Percentiles rank a stretch among this genome's conserved stretches.
Conservation (phyloP, 92 coral and sea anemone species). For the Epizoanthus ramosus region DNA sequence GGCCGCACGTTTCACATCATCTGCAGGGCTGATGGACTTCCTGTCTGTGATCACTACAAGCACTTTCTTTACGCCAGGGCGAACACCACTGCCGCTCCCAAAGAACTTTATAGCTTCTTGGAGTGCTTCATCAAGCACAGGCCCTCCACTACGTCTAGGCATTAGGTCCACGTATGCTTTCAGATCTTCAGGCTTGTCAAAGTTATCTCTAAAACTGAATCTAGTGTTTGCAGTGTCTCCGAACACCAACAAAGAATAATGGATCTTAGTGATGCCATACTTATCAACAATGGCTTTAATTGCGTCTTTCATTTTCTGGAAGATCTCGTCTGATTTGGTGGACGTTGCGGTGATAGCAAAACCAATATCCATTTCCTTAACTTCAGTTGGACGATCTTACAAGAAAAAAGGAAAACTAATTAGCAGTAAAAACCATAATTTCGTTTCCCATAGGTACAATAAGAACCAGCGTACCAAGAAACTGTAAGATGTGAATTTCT, state of each 20-base stretch:
- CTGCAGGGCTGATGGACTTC: slow-evolving; percentile 42
- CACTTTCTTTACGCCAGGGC: slow-evolving; percentile 43
- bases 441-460: no score
- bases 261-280: slow-evolving; percentile 45
- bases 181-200: slow-evolving; percentile 17
- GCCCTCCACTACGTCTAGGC: slow-evolving; percentile 43
- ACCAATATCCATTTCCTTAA: slow-evolving; percentile 50
- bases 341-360: slow-evolving; percentile 70
- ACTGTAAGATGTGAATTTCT: no score
- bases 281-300: slow-evolving; percentile 50
- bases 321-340: slow-evolving; percentile 56
- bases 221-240: slow-evolving; percentile 45
- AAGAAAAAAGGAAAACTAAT: no score
- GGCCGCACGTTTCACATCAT: slow-evolving; percentile 59
- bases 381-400: no score
- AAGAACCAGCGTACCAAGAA: no score
- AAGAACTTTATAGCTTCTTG: slow-evolving; percentile 49
- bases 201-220: slow-evolving; percentile 24
- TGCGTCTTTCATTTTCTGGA: slow-evolving; percentile 58
- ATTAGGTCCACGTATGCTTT: slow-evolving; percentile 9
- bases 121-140: slow-evolving; percentile 39
- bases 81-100: slow-evolving; percentile 39
- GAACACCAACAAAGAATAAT: slow-evolving; percentile 49
- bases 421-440: no score
- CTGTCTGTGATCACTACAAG: slow-evolving; percentile 54